Base-by-base conservation (phyloP, 1,140 invertebrate genomes). In the Chironomus tepperi region DNA sequence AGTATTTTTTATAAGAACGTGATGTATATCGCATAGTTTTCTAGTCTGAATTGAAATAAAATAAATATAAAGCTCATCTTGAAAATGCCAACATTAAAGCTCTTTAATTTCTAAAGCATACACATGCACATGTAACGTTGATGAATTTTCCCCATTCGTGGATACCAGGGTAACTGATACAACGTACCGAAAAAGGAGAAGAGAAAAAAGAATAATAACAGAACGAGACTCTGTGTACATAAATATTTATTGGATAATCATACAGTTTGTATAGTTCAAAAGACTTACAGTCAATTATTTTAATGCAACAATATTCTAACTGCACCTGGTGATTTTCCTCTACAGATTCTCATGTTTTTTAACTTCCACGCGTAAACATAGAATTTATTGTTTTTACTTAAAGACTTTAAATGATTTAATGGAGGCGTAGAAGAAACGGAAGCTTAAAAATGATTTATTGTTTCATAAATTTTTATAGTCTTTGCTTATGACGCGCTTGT, bases 241-340 rank as follows among this genome's bases (percentile, higher is more conserved):
- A 70, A 70, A 70, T 70, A 70, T 70, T 70, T 70, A 70, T 70
- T 70, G 65, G 65, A 70, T 70, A 70, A 70, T 70, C 65, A 70
- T 70, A 70, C 65, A 70, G 65, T 70, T 70, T 70, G 6, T 21
- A 19, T 19, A 19, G n/a, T 70, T 18, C 16, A 19, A 70, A 70
- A 70, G 65, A 70, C 15, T 21, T 70, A 18, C 16, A 70, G 65
- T 70, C 65, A 70, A 70, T 70, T 70, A 70, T 70, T 70, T 70
- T 70, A 70, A 70, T 70, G 65, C 65, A 70, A 70, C 65, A 70
- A 70, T 70, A 21, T 70, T 10, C 65, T 18, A 70, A 70, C 19
- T 70, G 65, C 65, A 70, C 65, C 65, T 70, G 65, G 65, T 70
- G 65, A 70, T 70, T 70, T 70, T 21, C 18, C 18, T 18, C 10